phyloP scores from a whole-genome alignment of 2,113 vertebrate genomes.

The Grallaria varia region DNA sequence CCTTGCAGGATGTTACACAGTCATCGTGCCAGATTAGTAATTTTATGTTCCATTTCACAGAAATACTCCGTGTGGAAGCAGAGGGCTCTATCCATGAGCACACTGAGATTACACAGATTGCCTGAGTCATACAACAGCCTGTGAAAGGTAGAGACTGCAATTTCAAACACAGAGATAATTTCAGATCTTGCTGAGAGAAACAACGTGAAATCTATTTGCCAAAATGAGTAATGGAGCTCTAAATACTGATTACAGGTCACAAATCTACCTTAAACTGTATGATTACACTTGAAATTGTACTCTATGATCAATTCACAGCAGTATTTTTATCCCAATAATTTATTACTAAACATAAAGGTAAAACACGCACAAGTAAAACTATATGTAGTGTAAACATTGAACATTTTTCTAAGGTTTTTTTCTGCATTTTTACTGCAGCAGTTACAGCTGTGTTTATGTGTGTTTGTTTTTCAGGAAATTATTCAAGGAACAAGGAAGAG shows the following conservation, averaged over 20 bases:
- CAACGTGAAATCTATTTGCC: neutral
- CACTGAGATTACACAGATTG: neutral
- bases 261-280: neutral
- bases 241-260: neutral
- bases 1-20: neutral
- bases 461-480: neutral
- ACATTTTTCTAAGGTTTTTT: neutral
- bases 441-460: neutral
- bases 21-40: neutral
- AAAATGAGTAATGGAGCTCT: neutral
- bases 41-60: neutral
- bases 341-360: neutral
- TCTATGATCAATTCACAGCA: neutral
- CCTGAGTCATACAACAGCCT: neutral
- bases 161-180: neutral
- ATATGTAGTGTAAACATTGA: neutral
- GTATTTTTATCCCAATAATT: neutral
- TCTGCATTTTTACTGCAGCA: neutral
- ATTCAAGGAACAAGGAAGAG: neutral
- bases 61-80: neutral
- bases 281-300: neutral
- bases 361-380: neutral
- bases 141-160: neutral
- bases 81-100: neutral
- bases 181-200: neutral